A percentile compares a stretch with the other conserved stretches of the same genome.
Conservation (phyloP, 2,888 invertebrate species). For the Silvanus unidentatus region DNA sequence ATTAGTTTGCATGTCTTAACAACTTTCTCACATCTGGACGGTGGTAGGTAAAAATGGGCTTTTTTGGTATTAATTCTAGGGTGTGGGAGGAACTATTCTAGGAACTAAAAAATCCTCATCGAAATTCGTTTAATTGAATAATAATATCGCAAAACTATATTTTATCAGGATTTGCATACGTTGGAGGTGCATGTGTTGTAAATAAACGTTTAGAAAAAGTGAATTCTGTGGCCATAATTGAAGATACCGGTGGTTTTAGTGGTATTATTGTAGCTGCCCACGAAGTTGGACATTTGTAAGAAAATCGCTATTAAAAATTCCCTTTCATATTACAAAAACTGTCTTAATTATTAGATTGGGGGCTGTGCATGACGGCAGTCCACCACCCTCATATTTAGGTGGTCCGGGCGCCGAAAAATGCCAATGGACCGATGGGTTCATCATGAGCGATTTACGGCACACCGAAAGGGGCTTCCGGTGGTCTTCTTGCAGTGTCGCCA, state of each 20-base stretch:
- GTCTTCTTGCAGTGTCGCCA: constrained; percentile 88
- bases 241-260: constrained; percentile 93
- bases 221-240: constrained; percentile 93
- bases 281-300: constrained; percentile 95
- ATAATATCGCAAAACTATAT: neutral
- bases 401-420: constrained; percentile 93
- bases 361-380: constrained; percentile 94
- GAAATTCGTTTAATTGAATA: no score
- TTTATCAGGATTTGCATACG: constrained; percentile 83
- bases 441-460: constrained; percentile 91
- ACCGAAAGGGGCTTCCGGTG: constrained; percentile 92
- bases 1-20: no score
- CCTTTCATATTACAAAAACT: neutral
- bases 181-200: constrained; percentile 92
- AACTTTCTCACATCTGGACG: no score
- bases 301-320: constrained; percentile 28
- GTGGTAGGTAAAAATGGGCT: no score
- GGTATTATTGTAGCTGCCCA: constrained; percentile 95
- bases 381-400: constrained; percentile 88
- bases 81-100: no score
- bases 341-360: constrained; percentile 64
- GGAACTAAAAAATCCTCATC: neutral
- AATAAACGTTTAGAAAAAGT: constrained; percentile 93
- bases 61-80: no score
- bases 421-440: constrained; percentile 93